A percentile compares a stretch with the other conserved stretches of the same genome.
Evolutionary conservation across 2,797 vertebrate species (phyloP).

Genomic region (Xiphophorus birchmanni): DNA sequence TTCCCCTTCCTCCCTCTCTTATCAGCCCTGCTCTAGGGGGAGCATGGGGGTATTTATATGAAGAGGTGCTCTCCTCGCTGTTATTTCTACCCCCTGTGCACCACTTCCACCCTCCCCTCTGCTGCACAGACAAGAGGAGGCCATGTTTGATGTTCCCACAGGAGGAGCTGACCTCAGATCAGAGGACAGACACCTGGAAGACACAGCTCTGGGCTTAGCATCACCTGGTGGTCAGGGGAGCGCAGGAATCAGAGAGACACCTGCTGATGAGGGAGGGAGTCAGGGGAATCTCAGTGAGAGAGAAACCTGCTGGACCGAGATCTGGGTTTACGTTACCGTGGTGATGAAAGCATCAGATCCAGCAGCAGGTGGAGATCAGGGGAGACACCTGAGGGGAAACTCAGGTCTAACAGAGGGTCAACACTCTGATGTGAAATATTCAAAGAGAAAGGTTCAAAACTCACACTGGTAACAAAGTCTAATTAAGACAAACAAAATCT

Average conservation of each 20-base stretch:
- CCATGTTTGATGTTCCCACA: conserved; percentile 69
- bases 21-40: conserved; percentile 52
- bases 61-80: conserved; percentile 66
- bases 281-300: background rate
- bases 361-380: conserved; percentile 6
- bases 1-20: conserved; percentile 31
- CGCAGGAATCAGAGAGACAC: background rate
- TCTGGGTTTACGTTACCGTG: background rate
- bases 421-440: background rate
- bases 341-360: conserved; percentile 1
- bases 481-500: background rate
- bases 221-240: background rate
- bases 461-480: background rate
- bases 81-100: conserved; percentile 69
- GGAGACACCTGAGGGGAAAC: background rate
- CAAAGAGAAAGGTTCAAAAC: background rate
- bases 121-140: conserved; percentile 59
- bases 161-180: conserved; percentile 32
- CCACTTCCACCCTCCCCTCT: conserved; percentile 4
- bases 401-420: background rate
- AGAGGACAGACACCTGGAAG: conserved; percentile 8
- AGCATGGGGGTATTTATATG: conserved; percentile 58
- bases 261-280: background rate
- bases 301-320: background rate
- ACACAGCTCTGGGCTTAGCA: conserved; percentile 1